Percentiles rank a stretch among this genome's conserved stretches.
phyloP scores from a whole-genome alignment of 2,113 vertebrate species.

The Sphaerodactylus townsendi region DNA sequence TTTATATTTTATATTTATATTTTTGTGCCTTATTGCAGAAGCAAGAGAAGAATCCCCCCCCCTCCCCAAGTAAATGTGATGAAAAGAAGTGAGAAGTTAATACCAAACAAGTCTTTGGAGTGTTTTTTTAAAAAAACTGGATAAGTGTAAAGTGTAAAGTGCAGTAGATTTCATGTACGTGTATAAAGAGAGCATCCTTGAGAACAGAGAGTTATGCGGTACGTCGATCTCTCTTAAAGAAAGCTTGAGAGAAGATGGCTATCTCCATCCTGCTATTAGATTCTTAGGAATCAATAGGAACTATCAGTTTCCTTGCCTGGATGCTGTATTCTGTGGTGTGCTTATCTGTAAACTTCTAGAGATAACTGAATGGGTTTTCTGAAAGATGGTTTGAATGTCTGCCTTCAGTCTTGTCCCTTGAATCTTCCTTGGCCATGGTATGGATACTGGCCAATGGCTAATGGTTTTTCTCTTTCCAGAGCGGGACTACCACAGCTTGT shows the following conservation, averaged over 20 bases:
- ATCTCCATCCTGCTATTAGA: not conserved
- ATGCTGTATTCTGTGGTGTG: not conserved
- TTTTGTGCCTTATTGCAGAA: not conserved
- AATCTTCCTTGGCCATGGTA: not conserved
- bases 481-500: conserved; percentile 92
- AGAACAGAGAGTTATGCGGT: not conserved
- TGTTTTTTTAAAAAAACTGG: not conserved
- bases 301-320: not conserved
- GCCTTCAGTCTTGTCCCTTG: not conserved
- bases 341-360: not conserved
- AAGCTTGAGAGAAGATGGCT: not conserved
- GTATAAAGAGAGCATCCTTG: not conserved
- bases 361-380: not conserved
- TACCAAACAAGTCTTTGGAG: not conserved
- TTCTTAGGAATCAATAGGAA: not conserved
- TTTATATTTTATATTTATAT: too few species aligned
- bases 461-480: conserved; percentile 73
- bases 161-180: not conserved
- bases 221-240: not conserved
- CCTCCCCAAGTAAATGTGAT: not conserved
- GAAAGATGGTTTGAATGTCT: not conserved
- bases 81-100: not conserved
- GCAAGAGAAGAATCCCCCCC: not conserved
- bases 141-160: too few species aligned
- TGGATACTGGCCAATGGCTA: not conserved